Evolutionary conservation across 2,888 invertebrate species (phyloP).

Genomic region (Oscheius sp.): DNA sequence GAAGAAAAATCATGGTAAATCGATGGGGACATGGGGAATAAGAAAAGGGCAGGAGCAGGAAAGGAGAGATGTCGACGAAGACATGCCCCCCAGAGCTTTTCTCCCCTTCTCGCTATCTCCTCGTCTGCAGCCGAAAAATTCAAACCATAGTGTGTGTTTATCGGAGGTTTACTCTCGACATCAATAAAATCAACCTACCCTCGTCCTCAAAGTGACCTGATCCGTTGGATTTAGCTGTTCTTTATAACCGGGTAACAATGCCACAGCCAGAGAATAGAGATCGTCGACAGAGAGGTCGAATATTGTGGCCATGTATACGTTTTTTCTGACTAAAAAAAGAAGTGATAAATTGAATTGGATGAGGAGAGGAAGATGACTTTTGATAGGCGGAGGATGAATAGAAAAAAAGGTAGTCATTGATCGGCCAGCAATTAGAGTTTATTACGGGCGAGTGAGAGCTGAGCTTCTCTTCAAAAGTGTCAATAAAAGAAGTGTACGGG

Average conservation of each 20-base stretch:
- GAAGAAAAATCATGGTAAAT: too few relatives aligned
- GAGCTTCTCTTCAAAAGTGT: too few relatives aligned
- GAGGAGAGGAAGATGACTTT: neutral
- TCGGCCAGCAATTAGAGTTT: neutral
- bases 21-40: too few relatives aligned
- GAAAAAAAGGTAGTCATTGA: neutral
- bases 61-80: too few relatives aligned
- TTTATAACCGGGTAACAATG: neutral
- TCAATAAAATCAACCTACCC: conserved; percentile 6
- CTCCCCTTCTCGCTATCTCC: too few relatives aligned
- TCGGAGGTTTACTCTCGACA: neutral
- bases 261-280: conserved; percentile 17
- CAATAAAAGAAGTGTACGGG: neutral
- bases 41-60: too few relatives aligned
- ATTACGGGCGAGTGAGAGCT: too few relatives aligned
- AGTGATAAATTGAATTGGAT: neutral
- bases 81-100: too few relatives aligned
- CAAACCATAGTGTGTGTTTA: neutral
- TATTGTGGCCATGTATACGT: conserved; percentile 12
- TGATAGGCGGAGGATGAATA: neutral
- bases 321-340: too few relatives aligned
- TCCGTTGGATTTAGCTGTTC: conserved; percentile 28
- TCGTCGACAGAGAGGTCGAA: conserved; percentile 13
- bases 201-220: neutral
- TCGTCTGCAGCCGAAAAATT: neutral